Percentiles rank a stretch among this genome's conserved stretches.
Conservation (phyloP, 1,140 invertebrate genomes). For the Potamilus streckersoni region DNA sequence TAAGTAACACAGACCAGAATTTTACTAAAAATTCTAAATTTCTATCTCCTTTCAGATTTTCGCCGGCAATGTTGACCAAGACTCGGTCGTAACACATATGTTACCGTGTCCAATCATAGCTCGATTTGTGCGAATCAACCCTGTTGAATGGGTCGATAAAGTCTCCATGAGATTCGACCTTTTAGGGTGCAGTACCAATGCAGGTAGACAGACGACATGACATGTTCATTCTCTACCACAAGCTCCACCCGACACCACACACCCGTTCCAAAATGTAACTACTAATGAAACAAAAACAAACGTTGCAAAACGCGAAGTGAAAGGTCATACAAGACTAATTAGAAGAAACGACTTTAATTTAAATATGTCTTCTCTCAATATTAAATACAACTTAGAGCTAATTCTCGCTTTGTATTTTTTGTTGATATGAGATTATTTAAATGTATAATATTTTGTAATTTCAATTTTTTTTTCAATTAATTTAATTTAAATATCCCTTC, state of each 20-base stretch:
- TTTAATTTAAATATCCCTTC: not conserved
- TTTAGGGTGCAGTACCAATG: constrained; percentile 35
- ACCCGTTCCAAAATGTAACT: not conserved
- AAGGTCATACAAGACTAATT: not conserved
- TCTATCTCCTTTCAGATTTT: constrained; percentile 11
- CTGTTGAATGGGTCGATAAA: constrained; percentile 29
- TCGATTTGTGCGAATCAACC: constrained; percentile 37
- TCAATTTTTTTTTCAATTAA: no score
- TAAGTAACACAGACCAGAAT: no score
- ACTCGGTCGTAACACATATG: constrained; percentile 36
- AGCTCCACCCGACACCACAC: not conserved
- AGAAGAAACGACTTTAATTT: not conserved
- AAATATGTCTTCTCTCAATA: not conserved
- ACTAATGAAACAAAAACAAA: not conserved
- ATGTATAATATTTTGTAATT: no score
- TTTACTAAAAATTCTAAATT: no score
- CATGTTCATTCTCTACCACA: not conserved
- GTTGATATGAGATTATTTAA: no score
- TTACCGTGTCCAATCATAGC: constrained; percentile 36
- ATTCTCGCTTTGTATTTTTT: no score
- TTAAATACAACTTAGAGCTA: no score
- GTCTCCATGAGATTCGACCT: constrained; percentile 38
- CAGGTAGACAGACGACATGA: not conserved
- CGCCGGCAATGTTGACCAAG: constrained; percentile 33
- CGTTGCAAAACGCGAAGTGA: not conserved